Conservation (phyloP, 2,888 invertebrate genomes). For the Celastrina argiolus region DNA sequence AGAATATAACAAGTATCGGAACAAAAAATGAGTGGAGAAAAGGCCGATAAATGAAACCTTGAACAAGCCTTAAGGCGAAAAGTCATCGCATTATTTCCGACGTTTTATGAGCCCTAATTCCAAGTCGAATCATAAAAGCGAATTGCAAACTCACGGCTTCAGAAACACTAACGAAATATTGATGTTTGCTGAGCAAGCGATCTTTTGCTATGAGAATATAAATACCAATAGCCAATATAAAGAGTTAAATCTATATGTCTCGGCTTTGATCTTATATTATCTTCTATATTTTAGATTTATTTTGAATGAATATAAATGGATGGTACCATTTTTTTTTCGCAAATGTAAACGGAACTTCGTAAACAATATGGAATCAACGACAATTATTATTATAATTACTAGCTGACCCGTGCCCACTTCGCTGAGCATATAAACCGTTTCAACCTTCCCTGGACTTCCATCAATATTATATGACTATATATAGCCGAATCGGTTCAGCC, state of each 20-base stretch:
- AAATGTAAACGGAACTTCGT: too few species aligned
- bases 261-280: too few species aligned
- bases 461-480: too few species aligned
- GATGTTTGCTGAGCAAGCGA: conserved; percentile 2
- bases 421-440: too few species aligned
- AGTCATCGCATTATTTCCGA: conserved; percentile 22
- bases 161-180: conserved; percentile 10
- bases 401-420: too few species aligned
- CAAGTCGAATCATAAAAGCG: conserved; percentile 19
- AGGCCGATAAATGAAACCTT: neutral
- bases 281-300: too few species aligned
- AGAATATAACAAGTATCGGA: neutral
- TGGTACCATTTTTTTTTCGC: too few species aligned
- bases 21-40: conserved; percentile 1
- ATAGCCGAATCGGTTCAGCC: too few species aligned
- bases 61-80: conserved; percentile 13
- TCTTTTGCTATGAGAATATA: conserved; percentile 3
- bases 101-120: conserved; percentile 19
- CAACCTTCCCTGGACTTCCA: too few species aligned
- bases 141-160: conserved; percentile 16
- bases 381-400: too few species aligned
- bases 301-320: too few species aligned
- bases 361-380: too few species aligned
- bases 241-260: neutral
- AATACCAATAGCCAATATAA: neutral